Percentiles rank a stretch among this genome's conserved stretches.
Conservation (phyloP, 2,113 vertebrate species). For the Anoura caudifer region DNA sequence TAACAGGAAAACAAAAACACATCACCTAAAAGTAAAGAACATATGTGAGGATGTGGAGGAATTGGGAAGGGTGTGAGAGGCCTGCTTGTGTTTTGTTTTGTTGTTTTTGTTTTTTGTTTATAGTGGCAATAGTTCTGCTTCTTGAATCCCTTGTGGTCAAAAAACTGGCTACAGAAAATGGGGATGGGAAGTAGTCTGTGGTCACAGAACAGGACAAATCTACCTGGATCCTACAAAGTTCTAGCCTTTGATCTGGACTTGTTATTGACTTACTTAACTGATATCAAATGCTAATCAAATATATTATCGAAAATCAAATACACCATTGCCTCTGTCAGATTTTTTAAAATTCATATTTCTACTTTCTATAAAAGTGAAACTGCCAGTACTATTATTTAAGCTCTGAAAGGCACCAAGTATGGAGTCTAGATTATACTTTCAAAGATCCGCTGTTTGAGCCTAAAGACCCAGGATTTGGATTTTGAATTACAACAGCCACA, state of each 20-base stretch:
- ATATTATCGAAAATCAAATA: background rate
- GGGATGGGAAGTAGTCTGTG: background rate
- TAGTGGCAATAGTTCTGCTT: background rate
- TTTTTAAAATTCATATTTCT: background rate
- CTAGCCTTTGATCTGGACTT: background rate
- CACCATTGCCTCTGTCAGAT: background rate
- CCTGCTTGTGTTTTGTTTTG: background rate
- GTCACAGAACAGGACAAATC: background rate
- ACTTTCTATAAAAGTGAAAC: constrained; percentile 13
- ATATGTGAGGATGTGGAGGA: background rate
- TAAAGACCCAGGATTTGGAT: background rate
- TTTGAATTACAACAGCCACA: background rate
- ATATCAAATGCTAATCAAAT: background rate
- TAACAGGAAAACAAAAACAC: background rate
- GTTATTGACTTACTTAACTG: background rate
- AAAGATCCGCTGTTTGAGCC: background rate
- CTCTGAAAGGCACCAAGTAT: background rate
- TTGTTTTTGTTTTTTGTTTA: background rate
- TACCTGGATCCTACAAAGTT: background rate
- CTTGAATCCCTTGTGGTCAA: background rate
- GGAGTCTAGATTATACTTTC: background rate
- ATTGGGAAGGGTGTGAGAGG: background rate
- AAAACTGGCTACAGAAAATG: background rate
- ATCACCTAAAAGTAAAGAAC: background rate
- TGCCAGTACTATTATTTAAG: background rate